phyloP scores from a whole-genome alignment of 2,113 vertebrate species.

The Tympanuchus pallidicinctus region DNA sequence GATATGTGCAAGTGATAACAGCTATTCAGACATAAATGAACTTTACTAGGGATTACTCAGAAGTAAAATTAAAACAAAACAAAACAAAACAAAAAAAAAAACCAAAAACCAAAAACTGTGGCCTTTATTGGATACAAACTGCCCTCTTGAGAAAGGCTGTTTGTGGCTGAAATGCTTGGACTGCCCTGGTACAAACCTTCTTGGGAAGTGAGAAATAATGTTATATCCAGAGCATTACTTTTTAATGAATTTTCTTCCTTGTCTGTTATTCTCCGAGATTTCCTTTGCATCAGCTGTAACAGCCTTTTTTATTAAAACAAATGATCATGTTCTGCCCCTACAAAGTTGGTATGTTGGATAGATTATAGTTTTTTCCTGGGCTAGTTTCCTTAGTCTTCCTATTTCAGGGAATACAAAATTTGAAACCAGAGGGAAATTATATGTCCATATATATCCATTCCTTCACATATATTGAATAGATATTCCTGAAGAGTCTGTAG shows the following conservation, averaged over 20 bases:
- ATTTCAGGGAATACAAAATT: neutral
- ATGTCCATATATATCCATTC: neutral
- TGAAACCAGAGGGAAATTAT: neutral
- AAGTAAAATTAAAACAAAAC: neutral
- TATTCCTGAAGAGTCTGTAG: neutral
- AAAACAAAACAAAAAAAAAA: no score
- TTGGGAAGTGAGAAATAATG: neutral
- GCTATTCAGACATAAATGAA: neutral
- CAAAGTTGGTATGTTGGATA: neutral
- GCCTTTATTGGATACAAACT: neutral
- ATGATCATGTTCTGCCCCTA: rapidly evolving
- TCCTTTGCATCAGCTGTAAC: neutral
- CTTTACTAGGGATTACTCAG: neutral
- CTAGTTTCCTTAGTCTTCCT: neutral
- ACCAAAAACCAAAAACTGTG: no score
- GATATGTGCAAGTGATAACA: neutral
- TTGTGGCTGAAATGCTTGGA: neutral
- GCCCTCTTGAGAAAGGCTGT: neutral
- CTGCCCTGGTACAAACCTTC: neutral
- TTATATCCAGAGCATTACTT: neutral
- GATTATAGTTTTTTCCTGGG: neutral
- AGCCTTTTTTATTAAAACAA: neutral
- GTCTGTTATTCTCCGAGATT: neutral
- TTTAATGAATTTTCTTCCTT: neutral
- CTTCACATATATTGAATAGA: neutral